Conservation (phyloP, 2,888 invertebrate species). For the Microchrysa polita region DNA sequence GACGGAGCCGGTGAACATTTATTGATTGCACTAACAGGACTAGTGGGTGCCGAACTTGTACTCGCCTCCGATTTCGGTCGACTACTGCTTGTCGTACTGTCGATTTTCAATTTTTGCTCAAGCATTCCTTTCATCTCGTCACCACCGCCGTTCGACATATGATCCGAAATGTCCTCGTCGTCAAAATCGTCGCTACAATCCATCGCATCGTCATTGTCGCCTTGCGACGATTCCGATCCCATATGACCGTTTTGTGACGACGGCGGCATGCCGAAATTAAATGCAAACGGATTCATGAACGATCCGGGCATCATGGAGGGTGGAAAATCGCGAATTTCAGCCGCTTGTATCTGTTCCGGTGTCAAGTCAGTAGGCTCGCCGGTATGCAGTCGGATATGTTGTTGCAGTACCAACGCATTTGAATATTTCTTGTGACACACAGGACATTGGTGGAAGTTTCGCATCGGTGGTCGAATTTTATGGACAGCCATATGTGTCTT, state of each 20-base stretch:
- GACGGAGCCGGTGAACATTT: slow-evolving; percentile 64
- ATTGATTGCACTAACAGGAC: slow-evolving; percentile 56
- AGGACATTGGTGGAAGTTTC: slow-evolving; percentile 95
- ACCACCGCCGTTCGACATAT: slow-evolving; percentile 60
- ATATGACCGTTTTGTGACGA: slow-evolving; percentile 57
- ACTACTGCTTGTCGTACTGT: slow-evolving; percentile 53
- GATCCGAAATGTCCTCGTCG: slow-evolving; percentile 60
- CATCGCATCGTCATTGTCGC: slow-evolving; percentile 63
- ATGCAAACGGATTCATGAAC: slow-evolving; percentile 64
- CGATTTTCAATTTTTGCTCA: slow-evolving; percentile 62
- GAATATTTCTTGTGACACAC: slow-evolving; percentile 98
- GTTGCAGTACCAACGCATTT: slow-evolving; percentile 91
- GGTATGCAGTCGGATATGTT: slow-evolving; percentile 94
- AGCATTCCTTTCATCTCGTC: slow-evolving; percentile 63
- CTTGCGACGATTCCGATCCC: slow-evolving; percentile 63
- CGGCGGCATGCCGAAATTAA: slow-evolving; percentile 60
- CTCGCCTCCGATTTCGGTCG: slow-evolving; percentile 56
- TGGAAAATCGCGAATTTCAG: slow-evolving; percentile 83
- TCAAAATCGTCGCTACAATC: slow-evolving; percentile 63
- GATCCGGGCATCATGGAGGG: slow-evolving; percentile 66
- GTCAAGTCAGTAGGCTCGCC: slow-evolving; percentile 87
- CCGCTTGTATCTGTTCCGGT: slow-evolving; percentile 87
- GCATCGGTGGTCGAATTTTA: slow-evolving; percentile 91
- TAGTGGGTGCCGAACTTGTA: slow-evolving; percentile 59
- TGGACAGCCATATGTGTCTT: slow-evolving; percentile 99